Conservation (phyloP, 2,888 invertebrate genomes). For the Cephus spinipes region DNA sequence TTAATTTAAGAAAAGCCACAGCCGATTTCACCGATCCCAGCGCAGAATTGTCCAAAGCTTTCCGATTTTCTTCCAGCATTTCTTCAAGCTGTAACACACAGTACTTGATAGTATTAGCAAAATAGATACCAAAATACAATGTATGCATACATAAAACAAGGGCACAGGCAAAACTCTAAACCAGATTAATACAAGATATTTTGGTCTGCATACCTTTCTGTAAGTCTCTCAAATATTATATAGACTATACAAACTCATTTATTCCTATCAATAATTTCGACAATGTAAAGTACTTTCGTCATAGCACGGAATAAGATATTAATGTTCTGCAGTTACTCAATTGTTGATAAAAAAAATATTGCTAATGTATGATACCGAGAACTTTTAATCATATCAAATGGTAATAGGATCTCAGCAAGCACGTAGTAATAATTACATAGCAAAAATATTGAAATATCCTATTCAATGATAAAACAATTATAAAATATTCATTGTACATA, state of each 20-base stretch:
- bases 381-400: neutral
- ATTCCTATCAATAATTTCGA: constrained; percentile 41
- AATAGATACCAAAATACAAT: neutral
- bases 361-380: neutral
- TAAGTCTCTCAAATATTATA: too few relatives aligned
- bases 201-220: neutral
- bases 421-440: neutral
- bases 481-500: neutral
- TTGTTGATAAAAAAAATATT: too few relatives aligned
- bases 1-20: constrained; percentile 73
- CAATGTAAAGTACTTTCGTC: constrained; percentile 15
- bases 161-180: too few relatives aligned
- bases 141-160: too few relatives aligned
- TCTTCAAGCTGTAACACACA: constrained; percentile 68
- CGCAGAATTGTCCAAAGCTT: constrained; percentile 69
- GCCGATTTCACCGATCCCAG: constrained; percentile 76
- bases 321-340: too few relatives aligned
- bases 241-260: too few relatives aligned
- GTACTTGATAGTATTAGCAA: neutral
- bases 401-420: neutral
- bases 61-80: constrained; percentile 69
- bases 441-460: neutral
- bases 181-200: neutral
- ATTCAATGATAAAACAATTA: neutral
- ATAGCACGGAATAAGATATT: too few relatives aligned